A percentile compares a stretch with the other conserved stretches of the same genome.
phyloP scores from a whole-genome alignment of 2,888 invertebrate genomes.

The Apotomis turbidana region DNA sequence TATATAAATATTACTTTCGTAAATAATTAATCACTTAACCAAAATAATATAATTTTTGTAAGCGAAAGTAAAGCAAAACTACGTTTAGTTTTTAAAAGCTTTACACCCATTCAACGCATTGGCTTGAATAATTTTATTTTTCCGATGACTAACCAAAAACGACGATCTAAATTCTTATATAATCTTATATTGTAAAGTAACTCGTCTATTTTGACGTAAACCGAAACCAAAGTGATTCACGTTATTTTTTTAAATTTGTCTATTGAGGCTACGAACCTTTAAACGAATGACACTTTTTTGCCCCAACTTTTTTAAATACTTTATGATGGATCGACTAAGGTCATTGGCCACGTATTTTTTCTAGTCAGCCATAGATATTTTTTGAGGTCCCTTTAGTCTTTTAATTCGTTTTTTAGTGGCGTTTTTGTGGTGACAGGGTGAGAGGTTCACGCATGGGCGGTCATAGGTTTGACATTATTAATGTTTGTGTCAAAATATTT shows the following conservation, averaged over 20 bases:
- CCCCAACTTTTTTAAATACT: slow-evolving; percentile 37
- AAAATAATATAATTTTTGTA: too few species aligned
- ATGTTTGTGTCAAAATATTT: slow-evolving; percentile 40
- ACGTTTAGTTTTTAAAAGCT: too few species aligned
- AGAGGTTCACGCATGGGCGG: slow-evolving; percentile 33
- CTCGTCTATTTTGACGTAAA: slow-evolving; percentile 25
- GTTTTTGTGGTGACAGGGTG: slow-evolving; percentile 35
- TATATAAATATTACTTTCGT: too few species aligned
- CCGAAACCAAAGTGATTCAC: neutral
- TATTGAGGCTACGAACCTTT: neutral
- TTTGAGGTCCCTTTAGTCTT: slow-evolving; percentile 30
- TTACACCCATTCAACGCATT: too few species aligned
- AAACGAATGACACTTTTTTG: slow-evolving; percentile 40
- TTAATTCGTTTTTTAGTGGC: slow-evolving; percentile 29
- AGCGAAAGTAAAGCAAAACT: too few species aligned
- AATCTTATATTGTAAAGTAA: slow-evolving; percentile 30
- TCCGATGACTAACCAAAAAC: neutral
- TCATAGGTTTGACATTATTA: slow-evolving; percentile 40
- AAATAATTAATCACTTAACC: too few species aligned
- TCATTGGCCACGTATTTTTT: slow-evolving; percentile 39
- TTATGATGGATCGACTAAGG: slow-evolving; percentile 38
- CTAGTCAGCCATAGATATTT: slow-evolving; percentile 27
- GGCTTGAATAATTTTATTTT: too few species aligned
- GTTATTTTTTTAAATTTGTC: slow-evolving; percentile 4
- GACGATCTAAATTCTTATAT: neutral